These are phyloP conservation scores for Polietes domitor DNA, from an alignment of 2,888 invertebrate species.

Conservation along the genomic window DNA sequence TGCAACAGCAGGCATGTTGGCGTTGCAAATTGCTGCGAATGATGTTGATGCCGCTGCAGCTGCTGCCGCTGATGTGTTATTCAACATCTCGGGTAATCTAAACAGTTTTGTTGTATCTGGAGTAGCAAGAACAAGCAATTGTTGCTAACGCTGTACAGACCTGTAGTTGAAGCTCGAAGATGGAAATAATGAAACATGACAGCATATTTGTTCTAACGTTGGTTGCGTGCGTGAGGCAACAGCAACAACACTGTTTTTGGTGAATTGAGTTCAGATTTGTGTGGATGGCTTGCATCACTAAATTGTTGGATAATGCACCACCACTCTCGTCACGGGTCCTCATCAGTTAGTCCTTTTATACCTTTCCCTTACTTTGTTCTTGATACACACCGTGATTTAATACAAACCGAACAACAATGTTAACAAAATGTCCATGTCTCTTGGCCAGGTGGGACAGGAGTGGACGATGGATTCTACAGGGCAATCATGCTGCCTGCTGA, in stretches of 20 bases:
- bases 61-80: constrained; percentile 22
- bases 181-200: constrained; percentile 55
- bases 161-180: constrained; percentile 24
- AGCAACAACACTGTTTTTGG: constrained; percentile 3
- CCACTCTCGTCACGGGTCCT: not conserved
- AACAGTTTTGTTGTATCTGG: not conserved
- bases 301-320: not conserved
- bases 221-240: constrained; percentile 48
- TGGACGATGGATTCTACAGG: not conserved
- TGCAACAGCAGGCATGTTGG: not conserved
- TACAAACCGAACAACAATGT: constrained; percentile 15
- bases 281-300: not conserved
- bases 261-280: not conserved
- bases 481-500: not conserved
- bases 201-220: constrained; percentile 51
- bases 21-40: too few species aligned
- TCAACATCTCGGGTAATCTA: constrained; percentile 19
- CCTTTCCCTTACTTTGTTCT: not conserved
- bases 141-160: constrained; percentile 27
- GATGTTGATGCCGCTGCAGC: constrained; percentile 12
- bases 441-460: not conserved
- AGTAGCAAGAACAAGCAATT: constrained; percentile 31
- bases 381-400: not conserved
- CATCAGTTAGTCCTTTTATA: not conserved
- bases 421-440: not conserved